These are phyloP conservation scores for Ciona savignyi DNA, from an alignment of 23 tunicate genomes.

Conservation along the genomic window DNA sequence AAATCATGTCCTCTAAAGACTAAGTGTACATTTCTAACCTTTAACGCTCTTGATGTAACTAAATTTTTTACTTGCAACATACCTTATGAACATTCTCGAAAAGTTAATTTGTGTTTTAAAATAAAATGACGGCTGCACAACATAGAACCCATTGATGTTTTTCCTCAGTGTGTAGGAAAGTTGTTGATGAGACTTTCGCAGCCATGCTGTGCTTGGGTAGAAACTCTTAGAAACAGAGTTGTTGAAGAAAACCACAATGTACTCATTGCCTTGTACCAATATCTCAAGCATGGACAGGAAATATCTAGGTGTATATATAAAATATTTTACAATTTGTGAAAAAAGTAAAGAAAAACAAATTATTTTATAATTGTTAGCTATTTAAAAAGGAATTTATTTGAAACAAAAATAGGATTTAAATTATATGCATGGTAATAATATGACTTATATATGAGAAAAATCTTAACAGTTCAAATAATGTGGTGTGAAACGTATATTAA, in stretches of 20 bases:
- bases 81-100: slow-evolving; percentile 72
- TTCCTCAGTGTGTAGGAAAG: slow-evolving; percentile 45
- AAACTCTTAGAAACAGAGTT: slow-evolving; percentile 41
- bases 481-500: too few species aligned
- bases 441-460: too few species aligned
- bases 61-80: not conserved
- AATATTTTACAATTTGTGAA: not conserved
- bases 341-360: not conserved
- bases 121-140: slow-evolving; percentile 66
- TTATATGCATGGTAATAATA: too few species aligned
- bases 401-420: too few species aligned
- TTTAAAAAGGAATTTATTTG: too few species aligned
- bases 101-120: slow-evolving; percentile 45
- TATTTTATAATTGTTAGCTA: too few species aligned
- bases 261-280: slow-evolving; percentile 52
- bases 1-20: too few species aligned
- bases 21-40: not conserved
- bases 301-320: slow-evolving; percentile 28
- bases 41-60: not conserved
- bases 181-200: slow-evolving; percentile 51
- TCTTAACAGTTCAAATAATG: too few species aligned
- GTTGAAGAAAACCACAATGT: slow-evolving; percentile 58
- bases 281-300: slow-evolving; percentile 63
- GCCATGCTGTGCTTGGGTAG: slow-evolving; percentile 49
- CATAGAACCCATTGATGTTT: slow-evolving; percentile 62